phyloP scores from a whole-genome alignment of 1,140 invertebrate genomes.

The Cyclargus thomasi region DNA sequence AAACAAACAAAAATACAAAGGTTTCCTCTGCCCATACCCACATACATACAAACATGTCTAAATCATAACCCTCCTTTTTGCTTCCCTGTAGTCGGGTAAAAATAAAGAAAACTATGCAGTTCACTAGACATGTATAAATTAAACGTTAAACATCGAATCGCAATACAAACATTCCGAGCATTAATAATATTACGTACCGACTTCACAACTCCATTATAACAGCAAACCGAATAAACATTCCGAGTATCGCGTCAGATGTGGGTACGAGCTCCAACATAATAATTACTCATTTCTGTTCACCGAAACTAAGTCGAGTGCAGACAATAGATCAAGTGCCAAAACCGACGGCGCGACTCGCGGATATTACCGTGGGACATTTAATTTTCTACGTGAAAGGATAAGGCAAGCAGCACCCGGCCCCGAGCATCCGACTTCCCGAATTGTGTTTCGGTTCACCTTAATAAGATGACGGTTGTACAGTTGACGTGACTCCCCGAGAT shows the following conservation, averaged over 20 bases:
- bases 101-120: too few relatives aligned
- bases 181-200: neutral
- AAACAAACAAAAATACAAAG: too few relatives aligned
- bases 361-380: slow-evolving; percentile 69
- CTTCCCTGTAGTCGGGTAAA: too few relatives aligned
- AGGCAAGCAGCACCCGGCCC: slow-evolving; percentile 51
- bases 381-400: slow-evolving; percentile 74
- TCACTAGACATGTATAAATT: too few relatives aligned
- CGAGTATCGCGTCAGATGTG: neutral
- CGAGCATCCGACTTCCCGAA: slow-evolving; percentile 26
- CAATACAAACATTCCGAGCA: neutral
- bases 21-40: too few relatives aligned
- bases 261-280: slow-evolving; percentile 13
- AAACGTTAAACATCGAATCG: neutral
- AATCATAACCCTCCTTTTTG: too few relatives aligned
- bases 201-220: slow-evolving; percentile 7
- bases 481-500: slow-evolving; percentile 21
- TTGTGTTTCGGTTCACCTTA: slow-evolving; percentile 40
- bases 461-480: slow-evolving; percentile 16
- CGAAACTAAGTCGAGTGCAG: slow-evolving; percentile 26
- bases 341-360: slow-evolving; percentile 47
- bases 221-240: neutral
- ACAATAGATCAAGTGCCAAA: slow-evolving; percentile 66
- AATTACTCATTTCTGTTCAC: slow-evolving; percentile 27
- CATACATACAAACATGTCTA: too few relatives aligned